Conservation (phyloP, 2,113 vertebrate genomes). For the Carassius gibelio region DNA sequence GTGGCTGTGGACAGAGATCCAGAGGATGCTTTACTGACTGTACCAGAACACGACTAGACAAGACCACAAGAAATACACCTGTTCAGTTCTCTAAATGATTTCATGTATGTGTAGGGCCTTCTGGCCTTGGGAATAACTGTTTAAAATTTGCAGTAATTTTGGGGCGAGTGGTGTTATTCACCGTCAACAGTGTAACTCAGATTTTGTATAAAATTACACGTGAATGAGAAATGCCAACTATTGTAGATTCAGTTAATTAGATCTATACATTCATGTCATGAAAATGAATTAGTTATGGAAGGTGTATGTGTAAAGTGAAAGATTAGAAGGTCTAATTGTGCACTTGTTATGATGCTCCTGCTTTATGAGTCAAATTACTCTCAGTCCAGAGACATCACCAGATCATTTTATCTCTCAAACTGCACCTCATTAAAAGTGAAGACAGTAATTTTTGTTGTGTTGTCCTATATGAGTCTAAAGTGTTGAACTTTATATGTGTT, state of each 20-base stretch:
- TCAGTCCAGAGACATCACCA: neutral
- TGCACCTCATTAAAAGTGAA: neutral
- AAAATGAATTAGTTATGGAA: neutral
- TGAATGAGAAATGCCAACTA: neutral
- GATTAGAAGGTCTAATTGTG: neutral
- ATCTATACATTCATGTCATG: neutral
- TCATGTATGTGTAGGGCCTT: neutral
- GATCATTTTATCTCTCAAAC: neutral
- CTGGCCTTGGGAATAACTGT: neutral
- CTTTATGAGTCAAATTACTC: neutral
- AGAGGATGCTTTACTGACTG: constrained; percentile 78
- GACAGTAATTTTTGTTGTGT: too few relatives aligned
- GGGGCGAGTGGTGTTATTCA: neutral
- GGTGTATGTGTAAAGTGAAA: neutral
- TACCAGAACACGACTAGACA: constrained; percentile 74
- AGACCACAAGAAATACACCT: constrained; percentile 2
- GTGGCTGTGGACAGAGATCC: constrained; percentile 81
- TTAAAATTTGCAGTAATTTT: neutral
- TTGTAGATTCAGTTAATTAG: neutral
- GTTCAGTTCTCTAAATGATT: neutral
- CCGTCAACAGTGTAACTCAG: neutral
- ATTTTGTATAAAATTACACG: neutral
- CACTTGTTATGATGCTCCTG: neutral
- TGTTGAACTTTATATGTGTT: too few relatives aligned
- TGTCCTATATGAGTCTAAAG: too few relatives aligned